phyloP scores from a whole-genome alignment of 2,888 invertebrate genomes.

The Lepas anatifera region DNA sequence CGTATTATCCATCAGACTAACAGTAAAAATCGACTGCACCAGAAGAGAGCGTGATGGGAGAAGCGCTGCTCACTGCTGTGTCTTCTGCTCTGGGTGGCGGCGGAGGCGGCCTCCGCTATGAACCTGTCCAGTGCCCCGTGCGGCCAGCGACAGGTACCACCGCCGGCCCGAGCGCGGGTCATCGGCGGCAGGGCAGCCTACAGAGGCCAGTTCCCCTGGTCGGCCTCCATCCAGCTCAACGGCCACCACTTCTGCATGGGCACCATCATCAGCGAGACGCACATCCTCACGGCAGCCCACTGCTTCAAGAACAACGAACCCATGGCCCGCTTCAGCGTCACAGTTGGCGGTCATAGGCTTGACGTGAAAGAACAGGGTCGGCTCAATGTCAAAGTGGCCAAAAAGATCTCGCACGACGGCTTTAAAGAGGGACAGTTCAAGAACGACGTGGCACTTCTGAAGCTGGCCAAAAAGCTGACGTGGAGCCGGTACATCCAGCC shows the following conservation, averaged over 20 bases:
- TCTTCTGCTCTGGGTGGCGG: too few relatives aligned
- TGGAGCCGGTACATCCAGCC: constrained; percentile 26
- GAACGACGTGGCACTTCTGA: constrained; percentile 32
- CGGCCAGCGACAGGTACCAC: neutral
- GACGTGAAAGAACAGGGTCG: neutral
- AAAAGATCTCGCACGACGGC: constrained; percentile 30
- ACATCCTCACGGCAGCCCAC: constrained; percentile 39
- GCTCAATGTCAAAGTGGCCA: constrained; percentile 19
- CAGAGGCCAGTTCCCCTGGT: neutral
- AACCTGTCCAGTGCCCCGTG: neutral
- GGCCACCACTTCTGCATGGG: constrained; percentile 6
- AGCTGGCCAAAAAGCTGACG: constrained; percentile 26
- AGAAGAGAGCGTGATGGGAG: too few relatives aligned
- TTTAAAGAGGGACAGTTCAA: constrained; percentile 27
- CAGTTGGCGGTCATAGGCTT: neutral
- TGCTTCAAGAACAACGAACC: constrained; percentile 54
- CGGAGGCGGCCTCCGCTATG: too few relatives aligned
- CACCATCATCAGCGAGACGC: neutral
- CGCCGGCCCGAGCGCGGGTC: neutral
- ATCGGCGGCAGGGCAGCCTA: neutral
- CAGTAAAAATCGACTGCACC: too few relatives aligned
- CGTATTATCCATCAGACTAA: too few relatives aligned
- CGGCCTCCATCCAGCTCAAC: neutral
- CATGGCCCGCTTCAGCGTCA: neutral
- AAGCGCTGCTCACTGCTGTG: too few relatives aligned